These are phyloP conservation scores for Cynopterus brachyotis DNA, from an alignment of 2,113 vertebrate species.

Conservation along the genomic window DNA sequence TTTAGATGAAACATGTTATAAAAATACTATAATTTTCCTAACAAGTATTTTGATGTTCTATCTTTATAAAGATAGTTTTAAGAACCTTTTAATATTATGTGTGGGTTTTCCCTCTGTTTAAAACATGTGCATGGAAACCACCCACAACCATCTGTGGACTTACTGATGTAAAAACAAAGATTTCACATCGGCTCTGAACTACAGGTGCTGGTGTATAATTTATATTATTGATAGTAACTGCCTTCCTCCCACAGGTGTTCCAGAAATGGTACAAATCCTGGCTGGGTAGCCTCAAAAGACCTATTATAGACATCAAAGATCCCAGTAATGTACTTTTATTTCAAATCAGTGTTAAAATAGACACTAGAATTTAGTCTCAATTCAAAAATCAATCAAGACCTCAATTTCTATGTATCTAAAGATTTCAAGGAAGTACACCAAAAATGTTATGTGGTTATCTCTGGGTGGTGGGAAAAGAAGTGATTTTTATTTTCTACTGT, in stretches of 20 bases:
- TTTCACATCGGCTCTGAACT: background rate
- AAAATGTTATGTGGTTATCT: background rate
- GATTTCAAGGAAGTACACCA: background rate
- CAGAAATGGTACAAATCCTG: background rate
- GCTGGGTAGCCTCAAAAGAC: background rate
- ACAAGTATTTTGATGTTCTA: conserved; percentile 41
- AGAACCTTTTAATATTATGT: conserved; percentile 53
- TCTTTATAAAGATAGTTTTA: conserved; percentile 59
- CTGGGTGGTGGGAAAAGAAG: background rate
- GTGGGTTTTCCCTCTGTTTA: conserved; percentile 66
- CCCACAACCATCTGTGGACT: conserved; percentile 70
- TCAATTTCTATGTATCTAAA: conserved; percentile 5
- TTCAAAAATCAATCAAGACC: conserved; percentile 24
- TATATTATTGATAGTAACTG: background rate
- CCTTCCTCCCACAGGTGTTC: conserved; percentile 39
- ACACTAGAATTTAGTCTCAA: background rate
- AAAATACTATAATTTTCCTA: conserved; percentile 57
- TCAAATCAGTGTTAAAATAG: conserved; percentile 23
- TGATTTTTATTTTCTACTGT: conserved; percentile 1
- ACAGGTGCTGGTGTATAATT: background rate
- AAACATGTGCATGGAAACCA: conserved; percentile 48
- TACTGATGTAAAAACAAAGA: conserved; percentile 51
- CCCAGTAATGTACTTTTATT: background rate
- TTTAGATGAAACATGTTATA: conserved; percentile 47
- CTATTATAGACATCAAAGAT: background rate